These are phyloP conservation scores for Catajapyx aquilonaris DNA, from an alignment of 1,140 invertebrate genomes.

Conservation along the genomic window DNA sequence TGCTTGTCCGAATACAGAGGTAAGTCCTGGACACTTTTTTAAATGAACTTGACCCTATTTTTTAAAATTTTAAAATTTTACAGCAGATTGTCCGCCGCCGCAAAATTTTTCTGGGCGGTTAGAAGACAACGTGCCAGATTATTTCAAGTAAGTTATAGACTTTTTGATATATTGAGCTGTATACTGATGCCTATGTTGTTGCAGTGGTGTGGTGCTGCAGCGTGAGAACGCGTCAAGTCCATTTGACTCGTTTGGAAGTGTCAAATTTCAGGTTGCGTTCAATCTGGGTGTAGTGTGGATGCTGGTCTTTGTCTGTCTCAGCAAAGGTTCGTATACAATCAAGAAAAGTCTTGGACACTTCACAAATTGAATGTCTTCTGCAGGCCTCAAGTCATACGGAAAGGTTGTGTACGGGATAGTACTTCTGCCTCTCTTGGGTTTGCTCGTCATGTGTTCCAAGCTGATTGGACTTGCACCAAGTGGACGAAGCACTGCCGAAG, in stretches of 20 bases:
- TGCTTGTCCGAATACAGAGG: not conserved
- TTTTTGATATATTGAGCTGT: conserved; percentile 1
- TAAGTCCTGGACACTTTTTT: no score
- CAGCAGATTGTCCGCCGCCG: no score
- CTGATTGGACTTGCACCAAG: conserved; percentile 40
- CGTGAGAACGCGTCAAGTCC: conserved; percentile 33
- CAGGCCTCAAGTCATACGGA: conserved; percentile 57
- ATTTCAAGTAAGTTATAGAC: conserved; percentile 20
- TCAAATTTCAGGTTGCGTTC: conserved; percentile 72
- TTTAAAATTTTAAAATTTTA: no score
- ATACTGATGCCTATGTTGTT: conserved; percentile 14
- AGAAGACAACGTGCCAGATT: conserved; percentile 62
- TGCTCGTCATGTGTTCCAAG: conserved; percentile 46
- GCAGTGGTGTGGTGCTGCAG: conserved; percentile 58
- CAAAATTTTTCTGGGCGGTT: no score
- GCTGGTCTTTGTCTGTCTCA: conserved; percentile 67
- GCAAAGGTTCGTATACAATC: conserved; percentile 50
- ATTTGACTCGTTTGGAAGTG: conserved; percentile 36
- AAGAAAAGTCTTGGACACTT: no score
- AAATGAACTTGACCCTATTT: no score
- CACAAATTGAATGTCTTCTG: conserved; percentile 9
- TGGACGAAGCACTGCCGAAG: conserved; percentile 30
- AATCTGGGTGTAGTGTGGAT: conserved; percentile 79
- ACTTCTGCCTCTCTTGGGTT: conserved; percentile 45
- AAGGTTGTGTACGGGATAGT: conserved; percentile 58